These are phyloP conservation scores for Spinus olivaceus DNA, from an alignment of 2,797 vertebrate genomes.

Conservation along the genomic window DNA sequence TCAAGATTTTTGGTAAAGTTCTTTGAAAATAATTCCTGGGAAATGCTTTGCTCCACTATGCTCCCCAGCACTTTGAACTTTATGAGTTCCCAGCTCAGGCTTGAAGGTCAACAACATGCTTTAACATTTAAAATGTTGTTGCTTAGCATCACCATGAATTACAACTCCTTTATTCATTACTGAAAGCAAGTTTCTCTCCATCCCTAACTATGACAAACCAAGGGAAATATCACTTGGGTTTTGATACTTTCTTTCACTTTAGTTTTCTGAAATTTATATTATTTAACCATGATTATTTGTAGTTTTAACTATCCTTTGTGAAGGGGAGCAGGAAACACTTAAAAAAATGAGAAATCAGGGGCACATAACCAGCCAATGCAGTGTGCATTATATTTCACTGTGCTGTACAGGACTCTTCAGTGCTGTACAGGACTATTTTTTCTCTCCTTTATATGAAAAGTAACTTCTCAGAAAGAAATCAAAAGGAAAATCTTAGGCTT, in stretches of 20 bases:
- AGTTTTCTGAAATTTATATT: not conserved
- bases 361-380: not conserved
- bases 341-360: not conserved
- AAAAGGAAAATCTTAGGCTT: not conserved
- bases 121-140: not conserved
- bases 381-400: not conserved
- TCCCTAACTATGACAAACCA: not conserved
- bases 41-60: not conserved
- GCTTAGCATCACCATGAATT: conserved; percentile 16
- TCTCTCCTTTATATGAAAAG: not conserved
- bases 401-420: not conserved
- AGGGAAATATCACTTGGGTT: not conserved
- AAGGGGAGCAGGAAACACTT: not conserved
- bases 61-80: not conserved
- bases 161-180: not conserved
- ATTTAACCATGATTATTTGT: not conserved
- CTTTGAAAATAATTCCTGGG: not conserved
- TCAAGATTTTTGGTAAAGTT: not conserved
- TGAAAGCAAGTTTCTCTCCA: not conserved
- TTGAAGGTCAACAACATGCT: conserved; percentile 1
- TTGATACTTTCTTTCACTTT: not conserved
- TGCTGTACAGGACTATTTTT: not conserved
- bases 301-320: not conserved
- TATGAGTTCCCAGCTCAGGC: not conserved
- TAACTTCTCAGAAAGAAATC: not conserved